phyloP scores from a whole-genome alignment of 2,888 invertebrate species.

The Chirona hameri region DNA sequence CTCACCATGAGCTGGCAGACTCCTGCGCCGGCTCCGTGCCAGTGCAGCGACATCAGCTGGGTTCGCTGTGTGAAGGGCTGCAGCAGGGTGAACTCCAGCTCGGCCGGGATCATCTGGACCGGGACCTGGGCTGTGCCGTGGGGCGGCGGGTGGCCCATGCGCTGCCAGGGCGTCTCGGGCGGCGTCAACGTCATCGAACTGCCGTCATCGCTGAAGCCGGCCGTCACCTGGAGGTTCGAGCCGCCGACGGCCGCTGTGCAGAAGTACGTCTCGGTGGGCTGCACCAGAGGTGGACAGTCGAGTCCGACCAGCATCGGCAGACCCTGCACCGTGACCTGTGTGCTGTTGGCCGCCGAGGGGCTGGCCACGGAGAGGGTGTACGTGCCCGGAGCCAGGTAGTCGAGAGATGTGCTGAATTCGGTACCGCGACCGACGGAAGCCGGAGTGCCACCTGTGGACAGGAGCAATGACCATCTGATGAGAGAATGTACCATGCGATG shows the following conservation, averaged over 20 bases:
- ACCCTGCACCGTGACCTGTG: not conserved
- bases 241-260: not conserved
- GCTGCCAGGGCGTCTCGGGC: not conserved
- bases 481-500: too few species aligned
- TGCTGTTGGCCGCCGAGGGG: not conserved
- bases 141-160: not conserved
- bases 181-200: not conserved
- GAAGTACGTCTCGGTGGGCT: not conserved
- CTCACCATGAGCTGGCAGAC: not conserved
- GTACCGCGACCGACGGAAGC: not conserved
- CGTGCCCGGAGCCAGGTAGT: not conserved
- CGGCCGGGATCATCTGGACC: not conserved
- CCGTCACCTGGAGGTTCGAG: not conserved
- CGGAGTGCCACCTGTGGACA: too few species aligned
- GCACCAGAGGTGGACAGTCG: not conserved
- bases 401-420: not conserved
- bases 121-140: not conserved
- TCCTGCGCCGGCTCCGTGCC: not conserved
- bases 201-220: not conserved
- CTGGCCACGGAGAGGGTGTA: not conserved
- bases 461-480: too few species aligned
- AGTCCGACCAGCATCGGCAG: not conserved
- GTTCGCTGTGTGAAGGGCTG: not conserved
- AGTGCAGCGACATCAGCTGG: not conserved
- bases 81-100: not conserved